Evolutionary conservation across 2,888 invertebrate species (phyloP), one percentile per base, ranked within the genome.

Genomic region (Acrocera orbiculus): DNA sequence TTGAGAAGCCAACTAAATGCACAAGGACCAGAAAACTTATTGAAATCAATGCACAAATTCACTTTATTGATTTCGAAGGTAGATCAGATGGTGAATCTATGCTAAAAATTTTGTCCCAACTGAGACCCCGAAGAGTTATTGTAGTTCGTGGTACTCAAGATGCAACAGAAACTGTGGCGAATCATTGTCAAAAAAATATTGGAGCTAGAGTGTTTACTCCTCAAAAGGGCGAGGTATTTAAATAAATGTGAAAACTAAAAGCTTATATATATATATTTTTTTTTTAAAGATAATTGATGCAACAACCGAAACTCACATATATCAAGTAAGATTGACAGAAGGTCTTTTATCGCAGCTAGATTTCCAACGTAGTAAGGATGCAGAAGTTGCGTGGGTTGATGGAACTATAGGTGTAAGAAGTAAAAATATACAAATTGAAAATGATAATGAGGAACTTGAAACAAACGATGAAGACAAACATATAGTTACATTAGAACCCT

Each of bases 1-100:
- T 68, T 8, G 90, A 92, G 52, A 73, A 85, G 33, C 95, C 95
- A 0, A 89, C 89, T 14, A 95, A 95, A 58, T 90, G 92, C 52
- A 67, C 89, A 3, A 67, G 72, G 8, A 66, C 75, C 16, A 70
- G 71, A 5, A 73, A 83, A 4, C 73, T 74, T 1, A 70, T 93
- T 28, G 69, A 75, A 41, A 70, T 95, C 0, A 76, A 78, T 47
- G 90, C 90, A 3, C 76, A 77, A 49, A 73, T 96, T 6, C 80
- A 83, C 45, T 95, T 86, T 52, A 95, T 98, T 40, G 98, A 98
- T 62, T 85, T 98, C 54, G 96, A 99, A 54, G 98, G 98, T 1
- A 69, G 83, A 33, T 83, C 83, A 5, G 85, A 85, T 53, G 83
- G 85, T 0, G 83, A 83, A 55, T 82, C 82, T 0, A 54, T 83